These are phyloP conservation scores for Rhabdomys dilectus DNA, from an alignment of 2,113 vertebrate genomes.

Conservation along the genomic window DNA sequence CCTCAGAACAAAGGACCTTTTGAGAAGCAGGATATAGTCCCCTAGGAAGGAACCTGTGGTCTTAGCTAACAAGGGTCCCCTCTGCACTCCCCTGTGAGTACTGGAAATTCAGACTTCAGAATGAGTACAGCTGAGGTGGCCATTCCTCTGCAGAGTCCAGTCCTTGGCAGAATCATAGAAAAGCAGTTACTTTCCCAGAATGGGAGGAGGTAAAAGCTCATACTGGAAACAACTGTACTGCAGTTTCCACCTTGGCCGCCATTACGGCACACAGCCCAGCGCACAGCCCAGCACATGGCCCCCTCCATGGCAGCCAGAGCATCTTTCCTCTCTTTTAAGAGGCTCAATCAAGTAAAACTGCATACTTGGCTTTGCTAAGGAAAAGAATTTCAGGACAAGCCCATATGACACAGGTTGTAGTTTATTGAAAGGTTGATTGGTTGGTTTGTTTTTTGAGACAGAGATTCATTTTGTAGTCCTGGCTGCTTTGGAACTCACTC, in stretches of 20 bases:
- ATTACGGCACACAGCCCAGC: neutral
- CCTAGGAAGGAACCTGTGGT: slow-evolving; percentile 17
- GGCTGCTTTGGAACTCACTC: neutral
- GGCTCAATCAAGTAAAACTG: neutral
- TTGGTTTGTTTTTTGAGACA: neutral
- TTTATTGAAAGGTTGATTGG: neutral
- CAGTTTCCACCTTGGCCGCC: neutral
- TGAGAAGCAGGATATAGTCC: neutral
- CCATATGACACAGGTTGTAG: neutral
- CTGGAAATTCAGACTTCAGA: neutral
- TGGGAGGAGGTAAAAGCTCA: neutral
- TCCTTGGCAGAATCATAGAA: neutral
- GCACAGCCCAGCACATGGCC: too few species aligned
- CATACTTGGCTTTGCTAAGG: neutral
- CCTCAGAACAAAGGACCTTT: slow-evolving; percentile 62
- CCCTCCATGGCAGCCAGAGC: rapidly evolving
- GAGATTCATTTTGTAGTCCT: neutral
- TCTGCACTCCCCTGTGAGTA: neutral
- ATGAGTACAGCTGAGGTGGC: neutral
- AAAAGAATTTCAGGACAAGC: neutral
- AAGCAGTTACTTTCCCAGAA: slow-evolving; percentile 4
- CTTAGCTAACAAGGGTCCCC: neutral
- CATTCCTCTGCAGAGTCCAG: neutral
- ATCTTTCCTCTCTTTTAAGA: too few species aligned
- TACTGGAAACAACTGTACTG: neutral